A percentile compares a stretch with the other conserved stretches of the same genome.
These are phyloP conservation scores for Prunella himalayana DNA, from an alignment of 2,113 vertebrate genomes.

Conservation along the genomic window DNA sequence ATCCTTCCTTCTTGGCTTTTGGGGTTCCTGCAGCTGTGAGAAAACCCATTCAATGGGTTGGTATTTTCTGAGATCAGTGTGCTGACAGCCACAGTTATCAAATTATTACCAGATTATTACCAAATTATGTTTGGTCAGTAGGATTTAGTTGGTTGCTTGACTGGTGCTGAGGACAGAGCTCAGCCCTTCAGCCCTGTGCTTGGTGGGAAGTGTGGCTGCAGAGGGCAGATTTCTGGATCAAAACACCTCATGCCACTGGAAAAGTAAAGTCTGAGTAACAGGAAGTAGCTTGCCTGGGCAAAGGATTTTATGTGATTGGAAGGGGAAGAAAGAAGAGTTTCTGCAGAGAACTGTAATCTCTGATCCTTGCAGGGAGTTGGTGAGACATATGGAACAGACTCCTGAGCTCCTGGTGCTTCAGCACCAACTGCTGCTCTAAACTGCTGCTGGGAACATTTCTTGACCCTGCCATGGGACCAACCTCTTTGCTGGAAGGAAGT, in stretches of 20 bases:
- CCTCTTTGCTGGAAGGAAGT: not conserved
- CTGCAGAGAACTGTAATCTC: not conserved
- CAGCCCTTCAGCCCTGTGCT: not conserved
- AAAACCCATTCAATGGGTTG: not conserved
- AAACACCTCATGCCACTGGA: not conserved
- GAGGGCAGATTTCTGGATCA: not conserved
- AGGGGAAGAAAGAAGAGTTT: not conserved
- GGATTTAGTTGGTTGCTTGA: not conserved
- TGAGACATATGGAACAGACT: not conserved
- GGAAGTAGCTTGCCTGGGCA: not conserved
- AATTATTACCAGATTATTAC: too few relatives aligned
- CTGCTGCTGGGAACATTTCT: not conserved
- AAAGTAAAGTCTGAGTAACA: not conserved
- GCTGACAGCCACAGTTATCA: not conserved
- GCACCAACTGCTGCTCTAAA: not conserved
- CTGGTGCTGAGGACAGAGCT: not conserved
- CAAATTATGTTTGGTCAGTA: not conserved
- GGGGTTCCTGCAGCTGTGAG: not conserved
- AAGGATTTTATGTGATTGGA: not conserved
- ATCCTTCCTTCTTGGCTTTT: not conserved
- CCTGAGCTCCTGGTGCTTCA: conserved; percentile 4
- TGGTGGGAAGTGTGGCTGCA: not conserved
- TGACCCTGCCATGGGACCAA: not conserved
- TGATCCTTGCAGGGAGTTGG: conserved; percentile 47
- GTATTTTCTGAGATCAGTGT: not conserved